These are phyloP conservation scores for Heliocidaris tuberculata DNA, from an alignment of 35 echinoderm and acorn worm genomes.

Conservation along the genomic window DNA sequence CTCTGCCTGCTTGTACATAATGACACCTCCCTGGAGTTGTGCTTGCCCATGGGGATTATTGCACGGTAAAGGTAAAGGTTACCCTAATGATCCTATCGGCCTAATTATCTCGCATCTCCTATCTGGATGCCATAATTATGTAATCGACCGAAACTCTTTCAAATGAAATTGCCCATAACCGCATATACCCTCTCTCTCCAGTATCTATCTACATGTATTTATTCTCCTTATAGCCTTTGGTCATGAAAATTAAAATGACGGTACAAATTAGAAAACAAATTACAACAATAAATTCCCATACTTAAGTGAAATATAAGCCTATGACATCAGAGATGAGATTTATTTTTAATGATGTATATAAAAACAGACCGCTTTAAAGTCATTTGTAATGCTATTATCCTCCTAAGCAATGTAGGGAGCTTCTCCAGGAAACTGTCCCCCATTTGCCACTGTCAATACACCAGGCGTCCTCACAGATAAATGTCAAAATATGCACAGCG, in stretches of 20 bases:
- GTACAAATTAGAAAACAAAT: neutral
- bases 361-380: neutral
- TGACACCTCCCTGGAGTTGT: neutral
- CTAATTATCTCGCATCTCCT: neutral
- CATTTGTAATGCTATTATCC: neutral
- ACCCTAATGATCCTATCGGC: neutral
- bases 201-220: neutral
- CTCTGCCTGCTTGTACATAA: neutral
- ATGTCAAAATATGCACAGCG: slow-evolving; percentile 43
- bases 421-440: slow-evolving; percentile 6
- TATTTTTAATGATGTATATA: neutral
- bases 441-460: slow-evolving; percentile 33
- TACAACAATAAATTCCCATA: neutral
- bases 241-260: neutral
- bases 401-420: neutral
- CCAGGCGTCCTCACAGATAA: neutral
- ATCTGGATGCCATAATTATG: neutral
- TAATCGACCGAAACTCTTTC: neutral
- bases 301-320: neutral
- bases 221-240: neutral
- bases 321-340: neutral
- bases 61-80: neutral
- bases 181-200: neutral
- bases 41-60: neutral
- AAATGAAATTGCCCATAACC: neutral